Percentiles rank a stretch among this genome's conserved stretches.
Conservation (phyloP, 1,140 invertebrate species). For the Caenorhabditis latens region DNA sequence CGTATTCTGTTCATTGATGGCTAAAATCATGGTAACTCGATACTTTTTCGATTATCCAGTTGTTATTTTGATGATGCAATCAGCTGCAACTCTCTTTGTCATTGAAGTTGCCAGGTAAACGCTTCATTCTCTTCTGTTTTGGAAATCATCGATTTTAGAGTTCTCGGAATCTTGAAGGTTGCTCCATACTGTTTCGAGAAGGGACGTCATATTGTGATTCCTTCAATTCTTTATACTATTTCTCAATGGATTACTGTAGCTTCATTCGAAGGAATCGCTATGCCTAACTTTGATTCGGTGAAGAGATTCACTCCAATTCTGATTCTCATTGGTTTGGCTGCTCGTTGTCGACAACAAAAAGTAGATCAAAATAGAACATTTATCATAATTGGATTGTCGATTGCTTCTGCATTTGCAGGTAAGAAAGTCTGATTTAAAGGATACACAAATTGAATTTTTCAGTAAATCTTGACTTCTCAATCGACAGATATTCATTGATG, state of each 20-base stretch:
- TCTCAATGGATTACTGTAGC: slow-evolving; percentile 79
- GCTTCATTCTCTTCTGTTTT: background rate
- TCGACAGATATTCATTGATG: slow-evolving; percentile 79
- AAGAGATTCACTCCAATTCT: slow-evolving; percentile 75
- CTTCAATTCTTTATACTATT: slow-evolving; percentile 79
- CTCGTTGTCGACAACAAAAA: slow-evolving; percentile 77
- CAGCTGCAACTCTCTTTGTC: slow-evolving; percentile 64
- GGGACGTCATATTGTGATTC: slow-evolving; percentile 78
- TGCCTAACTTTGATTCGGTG: slow-evolving; percentile 81
- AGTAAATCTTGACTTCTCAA: slow-evolving; percentile 79
- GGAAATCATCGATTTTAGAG: slow-evolving; percentile 45
- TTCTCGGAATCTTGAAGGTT: slow-evolving; percentile 69
- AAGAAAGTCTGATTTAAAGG: background rate
- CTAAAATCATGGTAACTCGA: slow-evolving; percentile 63
- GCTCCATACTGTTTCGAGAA: slow-evolving; percentile 77
- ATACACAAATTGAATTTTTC: slow-evolving; percentile 23
- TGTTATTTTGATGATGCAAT: slow-evolving; percentile 68
- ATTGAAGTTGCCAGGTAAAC: slow-evolving; percentile 66
- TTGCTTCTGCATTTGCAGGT: slow-evolving; percentile 78
- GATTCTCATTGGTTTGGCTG: slow-evolving; percentile 74
- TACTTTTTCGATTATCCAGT: slow-evolving; percentile 70
- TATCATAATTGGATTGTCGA: slow-evolving; percentile 79
- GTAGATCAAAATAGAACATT: slow-evolving; percentile 75
- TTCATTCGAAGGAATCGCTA: slow-evolving; percentile 80
- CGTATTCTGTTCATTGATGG: slow-evolving; percentile 57